Percentiles rank a stretch among this genome's conserved stretches.
These are phyloP conservation scores for Arvicanthis niloticus DNA, from an alignment of 2,113 vertebrate species.

Conservation along the genomic window DNA sequence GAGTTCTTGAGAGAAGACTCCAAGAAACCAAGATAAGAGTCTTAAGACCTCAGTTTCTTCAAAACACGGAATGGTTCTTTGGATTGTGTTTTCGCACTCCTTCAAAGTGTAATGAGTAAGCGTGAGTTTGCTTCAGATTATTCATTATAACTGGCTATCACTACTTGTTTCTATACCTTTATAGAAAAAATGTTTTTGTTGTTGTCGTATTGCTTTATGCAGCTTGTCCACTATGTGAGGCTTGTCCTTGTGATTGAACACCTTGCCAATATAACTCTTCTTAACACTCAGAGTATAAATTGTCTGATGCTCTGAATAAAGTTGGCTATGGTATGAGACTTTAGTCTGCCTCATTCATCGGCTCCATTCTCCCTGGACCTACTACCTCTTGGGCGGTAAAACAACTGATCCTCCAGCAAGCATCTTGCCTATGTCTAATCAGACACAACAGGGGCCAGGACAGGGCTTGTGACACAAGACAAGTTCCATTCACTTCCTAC, in stretches of 20 bases:
- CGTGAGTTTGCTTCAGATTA: background rate
- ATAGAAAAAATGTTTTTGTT: background rate
- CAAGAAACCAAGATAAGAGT: background rate
- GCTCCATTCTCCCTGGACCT: background rate
- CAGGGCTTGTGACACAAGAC: background rate
- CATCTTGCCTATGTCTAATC: background rate
- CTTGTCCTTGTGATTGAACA: background rate
- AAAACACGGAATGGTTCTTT: background rate
- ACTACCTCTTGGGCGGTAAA: background rate
- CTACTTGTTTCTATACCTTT: background rate
- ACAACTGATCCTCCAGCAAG: background rate
- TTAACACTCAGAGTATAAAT: background rate
- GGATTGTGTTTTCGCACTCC: fast-evolving
- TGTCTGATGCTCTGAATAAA: background rate
- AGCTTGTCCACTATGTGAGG: background rate
- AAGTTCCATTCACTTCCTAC: background rate
- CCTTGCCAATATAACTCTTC: background rate
- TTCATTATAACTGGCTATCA: background rate
- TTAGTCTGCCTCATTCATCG: background rate
- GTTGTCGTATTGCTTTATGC: background rate
- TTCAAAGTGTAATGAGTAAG: background rate
- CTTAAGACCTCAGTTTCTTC: background rate
- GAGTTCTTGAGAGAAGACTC: background rate
- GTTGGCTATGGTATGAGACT: background rate
- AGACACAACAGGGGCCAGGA: background rate